Base-by-base conservation (phyloP, 1,140 invertebrate species). In the Pomacea maculata region DNA sequence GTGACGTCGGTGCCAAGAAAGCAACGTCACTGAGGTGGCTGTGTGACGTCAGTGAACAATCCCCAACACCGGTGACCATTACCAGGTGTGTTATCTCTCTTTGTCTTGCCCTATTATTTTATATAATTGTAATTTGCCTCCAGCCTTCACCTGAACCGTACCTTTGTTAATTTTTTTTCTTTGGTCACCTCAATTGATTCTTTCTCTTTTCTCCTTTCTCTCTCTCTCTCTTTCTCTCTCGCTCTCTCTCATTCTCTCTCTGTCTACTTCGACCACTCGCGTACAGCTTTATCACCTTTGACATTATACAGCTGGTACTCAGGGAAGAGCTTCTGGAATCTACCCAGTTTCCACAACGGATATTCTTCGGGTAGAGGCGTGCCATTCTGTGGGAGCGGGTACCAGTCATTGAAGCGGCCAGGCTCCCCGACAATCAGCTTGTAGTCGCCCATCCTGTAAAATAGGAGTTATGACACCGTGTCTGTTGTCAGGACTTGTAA, bases 381-480 rank as follows among this genome's bases (percentile, higher is more conserved):
- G 12, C 75, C 74, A 17, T 74, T 65, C 65, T 57, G 17, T 12
- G 83, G 83, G 15, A 81, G 57, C 10, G 83, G 79, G 67, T 78
- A 83, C 83, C 82, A 85, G 12, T 73, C 81, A 52, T 77, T 80
- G 70, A 68, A 83, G 5, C 61, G 54, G n/a, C 84, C 84, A 11
- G 84, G 82, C 64, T 29, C 57, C n/a, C 84, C 84, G 67, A 78
- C 54, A 57, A 83, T 82, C 52, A 85, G 80, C 74, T 85, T 85
- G 64, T 78, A 83, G 61, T 85, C 72, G 2, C 84, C 84, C 45
- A 82, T 68, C 55, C 84, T 85, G 72, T 11, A 25, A 73, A 15
- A 21, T 5, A 55, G 34, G 45, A 72, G 8, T 12, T 10, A 25
- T 21, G 61, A 52, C 21, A 45, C 9, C 6, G 8, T 54, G 21